Evolutionary conservation across 2,797 vertebrate species (phyloP).

Genomic region (Cephalopachus bancanus): DNA sequence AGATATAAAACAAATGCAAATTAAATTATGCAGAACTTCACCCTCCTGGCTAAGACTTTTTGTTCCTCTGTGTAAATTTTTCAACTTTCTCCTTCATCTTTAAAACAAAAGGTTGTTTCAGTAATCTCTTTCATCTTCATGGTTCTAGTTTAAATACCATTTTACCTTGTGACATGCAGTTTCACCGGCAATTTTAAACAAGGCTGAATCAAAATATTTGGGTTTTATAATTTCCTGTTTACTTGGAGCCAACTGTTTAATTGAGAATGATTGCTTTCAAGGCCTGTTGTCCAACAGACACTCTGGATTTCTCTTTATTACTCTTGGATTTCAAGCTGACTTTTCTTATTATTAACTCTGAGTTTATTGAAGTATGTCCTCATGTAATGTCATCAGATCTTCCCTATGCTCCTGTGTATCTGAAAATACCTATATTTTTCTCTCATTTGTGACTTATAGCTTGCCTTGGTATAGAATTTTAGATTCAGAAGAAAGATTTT

Average conservation of each 20-base stretch:
- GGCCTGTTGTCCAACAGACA: conserved; percentile 30
- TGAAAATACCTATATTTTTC: conserved; percentile 6
- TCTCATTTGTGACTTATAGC: not conserved
- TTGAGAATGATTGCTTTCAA: conserved; percentile 65
- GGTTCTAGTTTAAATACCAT: conserved; percentile 72
- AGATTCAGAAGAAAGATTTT: not conserved
- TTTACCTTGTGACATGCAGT: conserved; percentile 67
- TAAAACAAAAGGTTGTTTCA: conserved; percentile 67
- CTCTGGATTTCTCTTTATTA: conserved; percentile 44
- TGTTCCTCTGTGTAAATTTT: conserved; percentile 38
- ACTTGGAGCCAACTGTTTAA: conserved; percentile 78
- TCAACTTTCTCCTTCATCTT: conserved; percentile 52
- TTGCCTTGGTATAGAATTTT: conserved; percentile 4
- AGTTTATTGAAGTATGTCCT: not conserved
- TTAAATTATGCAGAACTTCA: conserved; percentile 65
- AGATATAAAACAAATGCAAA: conserved; percentile 52
- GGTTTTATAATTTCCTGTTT: conserved; percentile 82
- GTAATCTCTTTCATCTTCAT: conserved; percentile 50
- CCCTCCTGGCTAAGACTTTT: conserved; percentile 1
- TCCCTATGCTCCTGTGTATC: not conserved
- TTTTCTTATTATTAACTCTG: conserved; percentile 52
- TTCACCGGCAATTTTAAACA: conserved; percentile 79
- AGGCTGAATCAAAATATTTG: conserved; percentile 81
- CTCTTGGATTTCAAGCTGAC: conserved; percentile 42
- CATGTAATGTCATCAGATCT: not conserved